Evolutionary conservation across 2,113 vertebrate genomes (phyloP), one percentile per base, ranked within the genome.

Genomic region (Glaucidium brasilianum): DNA sequence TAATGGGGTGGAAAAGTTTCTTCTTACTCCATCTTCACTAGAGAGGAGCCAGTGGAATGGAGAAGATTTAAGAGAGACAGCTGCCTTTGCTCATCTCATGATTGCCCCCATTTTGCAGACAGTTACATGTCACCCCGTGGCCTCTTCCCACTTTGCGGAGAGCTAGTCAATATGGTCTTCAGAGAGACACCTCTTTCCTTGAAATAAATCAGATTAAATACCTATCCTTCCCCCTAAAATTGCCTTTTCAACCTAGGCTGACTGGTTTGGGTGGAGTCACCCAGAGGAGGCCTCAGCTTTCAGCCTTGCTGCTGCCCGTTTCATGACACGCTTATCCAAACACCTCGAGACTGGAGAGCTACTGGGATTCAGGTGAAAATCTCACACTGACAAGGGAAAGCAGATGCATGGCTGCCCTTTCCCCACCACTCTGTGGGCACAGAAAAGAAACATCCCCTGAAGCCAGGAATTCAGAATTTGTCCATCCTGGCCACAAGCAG

Each of bases 1-100:
- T 63, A 96, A 96, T 27, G 82, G 43, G 12, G 19, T 75, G 53
- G 47, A 56, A 88, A 94, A 91, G 95, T 67, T 84, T 88, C 68
- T 59, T 85, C 76, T 89, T 60, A 69, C 50, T 82, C n/a, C 32
- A n/a, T 23, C 63, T 75, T 94, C n/a, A 59, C 55, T n/a, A 56
- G 53, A 69, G 35, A 83, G 23, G 8, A 71, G 35, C 8, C 72
- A 72, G 49, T 23, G 22, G 59, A 85, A 92, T 5, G 15, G 35
- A 81, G 30, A 68, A 63, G n/a, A 94, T 56, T 52, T 67, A 81
- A 50, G 37, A 67, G 29, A 29, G 21, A 74, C 15, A 26, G 55
- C n/a, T 94, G 53, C 34, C 72, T 82, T 75, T 78, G 39, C 35
- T 74, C 50, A 63, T 50, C 60, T 59, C 11, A 10, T 20, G 55